Conservation (phyloP, 2,113 vertebrate species). For the Tragelaphus scriptus region DNA sequence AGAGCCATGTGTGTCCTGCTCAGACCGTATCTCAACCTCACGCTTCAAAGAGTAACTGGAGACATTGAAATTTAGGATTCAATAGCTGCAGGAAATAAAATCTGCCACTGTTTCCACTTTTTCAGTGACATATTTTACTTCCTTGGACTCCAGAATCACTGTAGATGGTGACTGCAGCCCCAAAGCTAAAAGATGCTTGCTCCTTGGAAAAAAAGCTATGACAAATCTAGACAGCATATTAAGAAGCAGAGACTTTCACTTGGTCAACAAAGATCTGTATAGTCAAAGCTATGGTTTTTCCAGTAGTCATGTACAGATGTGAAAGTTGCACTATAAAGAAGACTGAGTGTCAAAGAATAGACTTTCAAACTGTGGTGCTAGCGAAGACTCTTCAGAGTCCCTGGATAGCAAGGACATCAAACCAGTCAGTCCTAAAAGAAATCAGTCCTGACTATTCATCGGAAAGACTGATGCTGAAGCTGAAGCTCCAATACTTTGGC, state of each 20-base stretch:
- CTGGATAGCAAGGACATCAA: not conserved
- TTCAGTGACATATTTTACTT: not conserved
- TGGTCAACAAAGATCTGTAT: not conserved
- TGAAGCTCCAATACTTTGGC: not conserved
- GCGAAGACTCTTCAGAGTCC: not conserved
- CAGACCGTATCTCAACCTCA: accelerated
- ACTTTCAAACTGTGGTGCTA: not conserved
- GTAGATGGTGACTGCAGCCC: not conserved
- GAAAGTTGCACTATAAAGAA: not conserved
- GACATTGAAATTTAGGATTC: not conserved
- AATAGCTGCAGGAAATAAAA: not conserved
- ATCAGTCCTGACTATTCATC: not conserved
- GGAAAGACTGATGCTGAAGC: not conserved
- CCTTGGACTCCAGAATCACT: not conserved
- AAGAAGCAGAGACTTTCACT: not conserved
- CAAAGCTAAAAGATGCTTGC: not conserved
- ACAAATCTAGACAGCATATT: not conserved
- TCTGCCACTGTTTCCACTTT: not conserved
- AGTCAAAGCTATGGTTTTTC: not conserved
- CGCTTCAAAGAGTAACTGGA: not conserved
- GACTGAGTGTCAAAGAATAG: not conserved
- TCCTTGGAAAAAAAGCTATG: not conserved
- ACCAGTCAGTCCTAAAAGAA: not conserved
- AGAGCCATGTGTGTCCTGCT: not conserved
- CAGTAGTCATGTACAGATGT: not conserved